Evolutionary conservation across 2,113 vertebrate genomes (phyloP).

Genomic region (Sinocyclocheilus anophthalmus): DNA sequence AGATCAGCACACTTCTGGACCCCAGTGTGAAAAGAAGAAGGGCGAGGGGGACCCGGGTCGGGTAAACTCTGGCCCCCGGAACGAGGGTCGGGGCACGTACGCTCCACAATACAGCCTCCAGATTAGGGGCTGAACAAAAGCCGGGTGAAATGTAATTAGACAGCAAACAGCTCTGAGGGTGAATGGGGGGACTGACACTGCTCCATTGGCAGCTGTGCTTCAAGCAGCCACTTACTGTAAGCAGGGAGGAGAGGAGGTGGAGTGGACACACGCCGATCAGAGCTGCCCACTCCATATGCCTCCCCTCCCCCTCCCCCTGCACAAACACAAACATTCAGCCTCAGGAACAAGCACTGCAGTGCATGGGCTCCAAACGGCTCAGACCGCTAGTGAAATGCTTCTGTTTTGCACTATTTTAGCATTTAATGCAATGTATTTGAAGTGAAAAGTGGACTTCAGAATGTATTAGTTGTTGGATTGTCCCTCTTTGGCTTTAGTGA

Average conservation of each 20-base stretch:
- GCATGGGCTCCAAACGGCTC: neutral
- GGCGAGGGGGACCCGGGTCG: conserved; percentile 18
- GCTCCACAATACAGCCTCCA: conserved; percentile 70
- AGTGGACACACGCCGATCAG: conserved; percentile 5
- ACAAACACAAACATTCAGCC: conserved; percentile 43
- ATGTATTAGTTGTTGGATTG: neutral
- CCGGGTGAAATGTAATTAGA: conserved; percentile 72
- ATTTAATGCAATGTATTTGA: neutral
- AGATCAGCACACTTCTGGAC: conserved; percentile 73
- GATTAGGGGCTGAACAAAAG: conserved; percentile 73
- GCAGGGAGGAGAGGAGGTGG: conserved; percentile 43
- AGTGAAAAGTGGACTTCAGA: neutral
- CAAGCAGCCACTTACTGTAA: conserved; percentile 59
- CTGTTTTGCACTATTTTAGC: neutral
- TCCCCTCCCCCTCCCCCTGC: conserved; percentile 35
- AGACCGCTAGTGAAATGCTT: neutral
- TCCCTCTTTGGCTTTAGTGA: neutral
- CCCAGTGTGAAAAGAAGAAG: conserved; percentile 48
- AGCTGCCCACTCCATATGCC: conserved; percentile 36
- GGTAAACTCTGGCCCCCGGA: conserved; percentile 44
- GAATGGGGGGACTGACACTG: conserved; percentile 56
- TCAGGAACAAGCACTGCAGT: neutral
- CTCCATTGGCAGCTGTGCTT: conserved; percentile 71
- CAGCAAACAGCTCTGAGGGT: conserved; percentile 59
- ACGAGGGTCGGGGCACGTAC: conserved; percentile 69